Conservation (phyloP, 2,113 vertebrate genomes). For the Dolichallabes microphthalmus region DNA sequence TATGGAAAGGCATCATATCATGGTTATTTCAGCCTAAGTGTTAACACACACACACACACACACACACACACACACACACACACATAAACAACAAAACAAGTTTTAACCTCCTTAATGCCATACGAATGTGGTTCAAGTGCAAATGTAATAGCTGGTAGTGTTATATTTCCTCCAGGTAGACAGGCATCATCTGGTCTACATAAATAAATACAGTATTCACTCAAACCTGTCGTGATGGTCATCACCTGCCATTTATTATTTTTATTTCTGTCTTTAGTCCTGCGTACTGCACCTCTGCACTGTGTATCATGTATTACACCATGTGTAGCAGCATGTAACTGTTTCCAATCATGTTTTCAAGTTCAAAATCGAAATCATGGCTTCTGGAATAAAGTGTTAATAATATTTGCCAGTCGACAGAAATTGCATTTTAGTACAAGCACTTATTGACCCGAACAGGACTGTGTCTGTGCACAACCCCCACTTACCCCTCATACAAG, state of each 20-base stretch:
- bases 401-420: not conserved
- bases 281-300: not conserved
- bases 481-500: not conserved
- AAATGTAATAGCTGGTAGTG: not conserved
- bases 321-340: not conserved
- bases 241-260: not conserved
- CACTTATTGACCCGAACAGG: not conserved
- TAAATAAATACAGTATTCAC: not conserved
- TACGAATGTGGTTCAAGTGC: not conserved
- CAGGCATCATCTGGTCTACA: not conserved
- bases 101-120: not conserved
- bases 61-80: no score
- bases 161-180: not conserved
- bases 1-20: no score
- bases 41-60: no score
- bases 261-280: not conserved
- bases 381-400: conserved; percentile 4
- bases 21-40: no score
- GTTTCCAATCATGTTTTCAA: not conserved
- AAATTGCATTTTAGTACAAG: not conserved
- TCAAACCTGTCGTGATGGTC: not conserved
- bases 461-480: not conserved
- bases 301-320: not conserved
- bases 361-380: not conserved
- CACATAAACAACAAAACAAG: not conserved